These are phyloP conservation scores for Brachionus rubens DNA, from an alignment of 1,140 invertebrate genomes.

Conservation along the genomic window DNA sequence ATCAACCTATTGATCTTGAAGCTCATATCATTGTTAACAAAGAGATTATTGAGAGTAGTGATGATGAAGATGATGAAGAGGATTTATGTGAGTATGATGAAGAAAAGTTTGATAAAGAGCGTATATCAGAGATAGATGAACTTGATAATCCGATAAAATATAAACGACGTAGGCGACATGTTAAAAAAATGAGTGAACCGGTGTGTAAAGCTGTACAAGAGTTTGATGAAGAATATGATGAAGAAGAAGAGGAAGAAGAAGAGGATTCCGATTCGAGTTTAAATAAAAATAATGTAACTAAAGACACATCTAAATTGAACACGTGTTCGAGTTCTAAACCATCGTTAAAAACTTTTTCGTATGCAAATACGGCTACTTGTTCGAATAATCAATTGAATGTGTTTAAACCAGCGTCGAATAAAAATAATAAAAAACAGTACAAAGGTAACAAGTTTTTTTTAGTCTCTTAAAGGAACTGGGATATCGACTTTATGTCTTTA, in stretches of 20 bases:
- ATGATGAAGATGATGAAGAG: background rate
- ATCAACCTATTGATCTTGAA: conserved; percentile 13
- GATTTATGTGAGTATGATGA: background rate
- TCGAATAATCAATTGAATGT: no score
- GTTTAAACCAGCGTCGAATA: no score
- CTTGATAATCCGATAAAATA: background rate
- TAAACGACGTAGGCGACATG: background rate
- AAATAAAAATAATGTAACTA: background rate
- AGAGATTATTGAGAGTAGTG: background rate
- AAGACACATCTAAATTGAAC: background rate
- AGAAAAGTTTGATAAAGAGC: background rate
- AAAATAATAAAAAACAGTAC: no score
- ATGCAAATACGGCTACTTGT: background rate
- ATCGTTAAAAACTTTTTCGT: conserved; percentile 6
- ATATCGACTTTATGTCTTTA: no score
- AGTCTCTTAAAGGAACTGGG: no score
- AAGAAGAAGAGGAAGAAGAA: background rate
- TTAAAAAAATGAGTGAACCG: no score
- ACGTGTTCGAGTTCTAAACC: conserved; percentile 3
- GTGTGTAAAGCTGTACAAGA: no score
- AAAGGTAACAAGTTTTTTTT: no score
- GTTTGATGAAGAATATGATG: background rate
- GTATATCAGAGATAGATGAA: background rate
- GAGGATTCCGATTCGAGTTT: background rate
- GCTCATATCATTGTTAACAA: conserved; percentile 11